phyloP scores from a whole-genome alignment of 2,888 invertebrate species.

The Coremacera marginata region DNA sequence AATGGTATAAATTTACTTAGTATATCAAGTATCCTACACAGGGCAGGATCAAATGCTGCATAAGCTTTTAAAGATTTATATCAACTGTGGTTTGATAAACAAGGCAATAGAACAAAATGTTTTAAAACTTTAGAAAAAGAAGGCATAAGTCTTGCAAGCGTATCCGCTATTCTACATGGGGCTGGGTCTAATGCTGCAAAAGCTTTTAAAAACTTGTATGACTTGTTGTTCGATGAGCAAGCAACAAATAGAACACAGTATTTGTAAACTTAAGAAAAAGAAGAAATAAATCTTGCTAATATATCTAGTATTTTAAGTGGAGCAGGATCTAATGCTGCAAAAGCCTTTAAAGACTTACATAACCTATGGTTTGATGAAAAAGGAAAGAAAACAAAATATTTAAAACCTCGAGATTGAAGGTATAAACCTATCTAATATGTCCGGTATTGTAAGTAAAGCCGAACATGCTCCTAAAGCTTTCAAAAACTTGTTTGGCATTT shows the following conservation, averaged over 20 bases:
- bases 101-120: conserved; percentile 24
- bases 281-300: neutral
- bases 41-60: conserved; percentile 4
- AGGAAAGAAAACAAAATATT: too few species aligned
- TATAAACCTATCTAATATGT: neutral
- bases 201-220: conserved; percentile 21
- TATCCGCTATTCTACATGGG: neutral
- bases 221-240: conserved; percentile 3
- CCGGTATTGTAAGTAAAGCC: neutral
- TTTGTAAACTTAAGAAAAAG: neutral
- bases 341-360: neutral
- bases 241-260: conserved; percentile 4
- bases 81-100: neutral
- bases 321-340: conserved; percentile 11
- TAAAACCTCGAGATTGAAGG: too few species aligned
- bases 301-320: conserved; percentile 10
- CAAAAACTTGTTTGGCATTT: neutral
- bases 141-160: neutral
- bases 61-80: neutral
- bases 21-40: too few species aligned
- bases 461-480: conserved; percentile 8
- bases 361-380: too few species aligned
- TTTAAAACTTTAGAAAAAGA: conserved; percentile 18
- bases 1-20: too few species aligned
- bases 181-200: neutral